Evolutionary conservation across 2,888 invertebrate genomes (phyloP), one percentile per base, ranked within the genome.

Genomic region (Oligia latruncula): DNA sequence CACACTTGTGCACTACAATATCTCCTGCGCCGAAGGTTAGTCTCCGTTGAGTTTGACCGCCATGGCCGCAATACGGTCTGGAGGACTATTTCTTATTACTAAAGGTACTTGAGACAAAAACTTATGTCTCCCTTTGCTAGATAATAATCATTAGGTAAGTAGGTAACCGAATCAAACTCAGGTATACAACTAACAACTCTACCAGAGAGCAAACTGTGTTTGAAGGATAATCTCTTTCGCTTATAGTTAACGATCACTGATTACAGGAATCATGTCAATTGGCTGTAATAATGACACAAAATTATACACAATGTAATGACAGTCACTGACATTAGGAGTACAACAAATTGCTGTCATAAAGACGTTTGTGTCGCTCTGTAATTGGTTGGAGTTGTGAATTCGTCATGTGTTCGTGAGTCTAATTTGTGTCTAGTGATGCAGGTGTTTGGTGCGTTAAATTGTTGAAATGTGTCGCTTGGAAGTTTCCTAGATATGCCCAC

Each of bases 231-330:
- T 81, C 84, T 72, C 71, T 78, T 84, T 86, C 84, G 77, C 77
- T 81, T 75, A 82, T n/a, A 80, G 55, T 77, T 90, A 91, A 91
- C 89, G 88, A 88, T 77, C 74, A 74, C 81, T 88, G 89, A 91
- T 91, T 88, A 89, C 84, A 87, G 79, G 85, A 90, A 87, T 84
- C 81, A 88, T 90, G 91, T 89, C 89, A 90, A 85, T 83, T 85
- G 86, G 67, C 80, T 74, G 84, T 79, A 84, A 87, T 91, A 91
- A 91, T 90, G 91, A 91, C 87, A 84, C 83, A 74, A 90, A 90
- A 91, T 91, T 91, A 90, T 78, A 88, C 83, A 71, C 86, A 82
- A 75, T 85, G 77, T 91, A 91, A 91, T 88, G 90, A 89, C 83
- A 82, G 84, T 43, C 77, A 43, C 74, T 66, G 74, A 81, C 84